Percentiles rank a stretch among this genome's conserved stretches.
phyloP scores from a whole-genome alignment of 1,140 invertebrate genomes.

The Reticulitermes speratus region DNA sequence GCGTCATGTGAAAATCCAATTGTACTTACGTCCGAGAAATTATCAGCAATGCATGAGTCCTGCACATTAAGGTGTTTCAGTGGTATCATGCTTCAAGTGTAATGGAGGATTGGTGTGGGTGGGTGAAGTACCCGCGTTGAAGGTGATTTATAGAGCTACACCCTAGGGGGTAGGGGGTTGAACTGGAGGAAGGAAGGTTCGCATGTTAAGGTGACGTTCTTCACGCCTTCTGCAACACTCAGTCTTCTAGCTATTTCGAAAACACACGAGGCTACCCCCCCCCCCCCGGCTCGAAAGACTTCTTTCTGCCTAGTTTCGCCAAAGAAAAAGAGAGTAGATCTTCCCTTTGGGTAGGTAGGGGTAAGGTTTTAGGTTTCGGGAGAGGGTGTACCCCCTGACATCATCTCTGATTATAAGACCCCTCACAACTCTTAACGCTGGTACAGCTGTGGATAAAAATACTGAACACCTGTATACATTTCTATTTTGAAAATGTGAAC shows the following conservation, averaged over 20 bases:
- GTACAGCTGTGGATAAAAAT: background rate
- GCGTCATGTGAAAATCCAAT: background rate
- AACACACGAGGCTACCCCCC: too few species aligned
- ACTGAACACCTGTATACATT: background rate
- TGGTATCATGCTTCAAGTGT: background rate
- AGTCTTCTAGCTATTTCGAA: background rate
- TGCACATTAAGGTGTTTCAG: background rate
- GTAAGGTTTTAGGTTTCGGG: background rate
- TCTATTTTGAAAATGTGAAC: too few species aligned
- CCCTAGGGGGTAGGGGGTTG: background rate
- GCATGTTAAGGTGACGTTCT: slow-evolving; percentile 23
- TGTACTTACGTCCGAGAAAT: background rate
- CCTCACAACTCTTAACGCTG: background rate
- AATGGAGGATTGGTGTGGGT: background rate
- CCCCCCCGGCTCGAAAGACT: background rate
- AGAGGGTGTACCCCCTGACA: background rate
- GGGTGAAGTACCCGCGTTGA: background rate
- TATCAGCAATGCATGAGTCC: background rate
- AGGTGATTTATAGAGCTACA: slow-evolving; percentile 22
- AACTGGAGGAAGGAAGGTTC: slow-evolving; percentile 22
- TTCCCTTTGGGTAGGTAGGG: background rate
- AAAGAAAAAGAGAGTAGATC: background rate
- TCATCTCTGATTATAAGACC: background rate
- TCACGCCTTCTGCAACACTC: slow-evolving; percentile 2
- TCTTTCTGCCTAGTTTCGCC: background rate